Evolutionary conservation across 2,113 vertebrate genomes (phyloP), one percentile per base, ranked within the genome.

Genomic region (Cephalopterus ornatus): DNA sequence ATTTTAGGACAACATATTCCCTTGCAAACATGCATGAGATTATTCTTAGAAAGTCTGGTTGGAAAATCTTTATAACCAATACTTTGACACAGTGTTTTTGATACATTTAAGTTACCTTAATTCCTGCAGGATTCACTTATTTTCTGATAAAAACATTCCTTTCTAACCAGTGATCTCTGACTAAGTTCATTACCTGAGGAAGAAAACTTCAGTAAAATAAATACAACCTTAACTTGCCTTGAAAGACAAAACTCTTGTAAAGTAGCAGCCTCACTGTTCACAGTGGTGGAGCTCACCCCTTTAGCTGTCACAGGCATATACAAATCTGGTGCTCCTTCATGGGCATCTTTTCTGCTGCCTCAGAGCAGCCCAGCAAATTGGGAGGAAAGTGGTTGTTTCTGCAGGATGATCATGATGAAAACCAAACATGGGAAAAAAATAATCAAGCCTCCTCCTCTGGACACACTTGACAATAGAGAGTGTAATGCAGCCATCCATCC

Each of bases 321-420:
- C 98, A 99, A 98, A 98, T 99, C 97, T 99, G 98, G 94, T 99
- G 99, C 98, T 99, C 99, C 98, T 99, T 99, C 97, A 98, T 97
- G 98, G 99, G 98, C 98, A 98, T 99, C 98, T 95, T 95, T 98
- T 94, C 94, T 71, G 81, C 91, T 82, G 88, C 44, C 85, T 82
- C 70, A 27, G 56, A 74, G 93, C 71, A 62, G 59, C 88, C 42
- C 96, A 65, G 74, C 85, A 62, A 89, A 78, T 11, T 66, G 82
- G 75, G 95, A 95, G 72, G 91, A 92, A 95, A 82, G 84, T 33
- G 39, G 32, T 33, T 35, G 11, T 68, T 79, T 78, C 55, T 55
- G 46, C 72, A 73, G 56, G 58, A 17, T 9, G 67, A 67, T 35
- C 66, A 32, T 61, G 55, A n/a, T 87, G 77, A 96, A 96, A 96